Base-by-base conservation (phyloP, 2,797 vertebrate genomes). In the Nannoperca obscura region DNA sequence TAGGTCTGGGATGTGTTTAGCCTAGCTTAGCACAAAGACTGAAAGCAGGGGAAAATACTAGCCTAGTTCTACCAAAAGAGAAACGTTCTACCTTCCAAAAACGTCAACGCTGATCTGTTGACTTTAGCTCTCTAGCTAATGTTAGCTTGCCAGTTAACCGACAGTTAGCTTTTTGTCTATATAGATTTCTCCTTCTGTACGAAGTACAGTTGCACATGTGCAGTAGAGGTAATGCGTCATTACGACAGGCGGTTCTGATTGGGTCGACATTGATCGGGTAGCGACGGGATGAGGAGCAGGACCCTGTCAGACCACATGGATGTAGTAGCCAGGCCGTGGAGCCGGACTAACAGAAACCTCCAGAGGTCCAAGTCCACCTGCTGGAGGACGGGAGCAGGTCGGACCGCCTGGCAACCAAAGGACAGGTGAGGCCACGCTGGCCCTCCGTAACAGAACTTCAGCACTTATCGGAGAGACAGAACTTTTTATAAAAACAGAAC, bases 391-490 rank as follows among this genome's bases (percentile, higher is more conserved):
- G 60, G 44, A 63, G 71, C 67, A 78, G 76, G 78, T 63, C 1
- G 32, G 59, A 71, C 49, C 68, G 79, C 85, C 90, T 83, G 89
- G 89, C 85, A 90, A 92, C 93, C 93, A 94, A 92, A 94, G 92
- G 92, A 93, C 89, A 68, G 75, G 63, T 13, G 71, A 46, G 82
- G 80, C 82, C 54, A 24, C 36, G 57, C 46, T 36, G 72, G 77
- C 64, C 66, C 49, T 52, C 78, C 65, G 22, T 73, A 67, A 76
- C 55, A 54, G 74, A 82, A 92, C 90, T 91, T 86, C 54, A 93
- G 92, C 93, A 94, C 92, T 94, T 93, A 88, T 20, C 71, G 77
- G 68, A 69, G 66, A 71, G 60, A 61, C 44, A 49, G 40, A 77
- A 61, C 53, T 66, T 88, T 90, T 89, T 89, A 66, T 81, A 86